Percentiles rank a stretch among this genome's conserved stretches.
Conservation (phyloP, 2,888 invertebrate genomes). For the Horisme vitalbata region DNA sequence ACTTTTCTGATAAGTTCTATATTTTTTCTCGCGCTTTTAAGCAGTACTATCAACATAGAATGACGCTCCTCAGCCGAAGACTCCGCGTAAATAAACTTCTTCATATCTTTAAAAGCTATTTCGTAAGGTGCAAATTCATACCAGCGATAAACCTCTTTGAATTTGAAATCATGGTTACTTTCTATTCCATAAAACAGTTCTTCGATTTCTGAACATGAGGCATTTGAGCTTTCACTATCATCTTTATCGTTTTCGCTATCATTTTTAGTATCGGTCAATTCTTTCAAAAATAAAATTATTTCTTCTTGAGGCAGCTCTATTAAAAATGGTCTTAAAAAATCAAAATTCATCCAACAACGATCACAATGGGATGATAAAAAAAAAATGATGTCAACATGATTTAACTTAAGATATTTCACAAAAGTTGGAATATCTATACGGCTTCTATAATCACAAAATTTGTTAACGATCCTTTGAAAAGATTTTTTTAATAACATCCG, state of each 20-base stretch:
- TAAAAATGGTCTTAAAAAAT: conserved; percentile 22
- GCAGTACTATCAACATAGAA: conserved; percentile 6
- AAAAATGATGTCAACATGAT: conserved; percentile 43
- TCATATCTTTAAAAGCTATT: conserved; percentile 49
- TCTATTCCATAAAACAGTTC: conserved; percentile 24
- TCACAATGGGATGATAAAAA: conserved; percentile 38
- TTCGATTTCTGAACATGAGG: conserved; percentile 36
- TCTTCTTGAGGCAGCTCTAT: conserved; percentile 2
- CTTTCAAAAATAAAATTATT: not conserved
- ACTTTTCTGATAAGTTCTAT: conserved; percentile 3
- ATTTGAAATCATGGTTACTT: too few species aligned
- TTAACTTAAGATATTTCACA: conserved; percentile 44
- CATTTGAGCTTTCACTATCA: not conserved
- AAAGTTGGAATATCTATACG: conserved; percentile 53
- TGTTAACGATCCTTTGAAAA: conserved; percentile 44
- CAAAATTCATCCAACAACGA: conserved; percentile 37
- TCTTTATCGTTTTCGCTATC: not conserved
- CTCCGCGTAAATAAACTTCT: conserved; percentile 34
- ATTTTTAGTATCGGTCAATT: not conserved
- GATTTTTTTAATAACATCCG: conserved; percentile 49
- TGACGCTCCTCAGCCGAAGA: conserved; percentile 1
- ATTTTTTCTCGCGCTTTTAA: conserved; percentile 6
- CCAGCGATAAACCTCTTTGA: conserved; percentile 40
- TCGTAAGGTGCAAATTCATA: conserved; percentile 55
- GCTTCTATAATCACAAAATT: conserved; percentile 45